Evolutionary conservation across 2,113 vertebrate genomes (phyloP), one percentile per base, ranked within the genome.

Genomic region (Bubo scandiacus): DNA sequence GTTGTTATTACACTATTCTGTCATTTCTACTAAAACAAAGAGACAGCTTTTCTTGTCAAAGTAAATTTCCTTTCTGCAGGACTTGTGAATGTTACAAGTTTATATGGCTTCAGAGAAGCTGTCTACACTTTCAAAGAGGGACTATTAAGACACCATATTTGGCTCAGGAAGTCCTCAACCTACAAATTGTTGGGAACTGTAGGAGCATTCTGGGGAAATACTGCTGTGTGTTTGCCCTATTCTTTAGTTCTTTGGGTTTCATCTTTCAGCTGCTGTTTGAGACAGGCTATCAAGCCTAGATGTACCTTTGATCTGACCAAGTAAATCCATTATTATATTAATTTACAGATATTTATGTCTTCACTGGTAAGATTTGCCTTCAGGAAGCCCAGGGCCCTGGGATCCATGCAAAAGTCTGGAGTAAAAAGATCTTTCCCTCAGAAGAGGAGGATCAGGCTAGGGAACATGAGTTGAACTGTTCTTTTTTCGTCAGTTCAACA

Each of bases 101-200:
- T 38, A 16, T 29, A 15, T 51, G 58, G 6, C 32, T 85, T 70
- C 18, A 18, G 3, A 52, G 77, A 7, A 75, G 26, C 52, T 2
- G 1, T 36, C 36, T 29, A 20, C 5, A 3, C 1, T 1, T 71
- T 65, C 43, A 43, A 6, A 59, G 42, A 22, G 49, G 13, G 23
- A 5, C 27, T 49, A 9, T 36, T 23, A 21, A n/a, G 26, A 29
- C 15, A 10, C 36, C 16, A 2, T 6, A 3, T 40, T 73, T 82
- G 57, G 12, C 57, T 94, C 32, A 5, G 9, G 32, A n/a, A 9
- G 23, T 47, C 45, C 19, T 36, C 65, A 34, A 30, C 27, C 49
- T 73, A 3, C 4, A 17, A 15, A 23, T 32, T 12, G 1, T 1
- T 59, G 26, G 29, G 17, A 6, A 38, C 52, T 14, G 1, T 10